These are phyloP conservation scores for Lathronympha strigana DNA, from an alignment of 2,888 invertebrate genomes.

Conservation along the genomic window DNA sequence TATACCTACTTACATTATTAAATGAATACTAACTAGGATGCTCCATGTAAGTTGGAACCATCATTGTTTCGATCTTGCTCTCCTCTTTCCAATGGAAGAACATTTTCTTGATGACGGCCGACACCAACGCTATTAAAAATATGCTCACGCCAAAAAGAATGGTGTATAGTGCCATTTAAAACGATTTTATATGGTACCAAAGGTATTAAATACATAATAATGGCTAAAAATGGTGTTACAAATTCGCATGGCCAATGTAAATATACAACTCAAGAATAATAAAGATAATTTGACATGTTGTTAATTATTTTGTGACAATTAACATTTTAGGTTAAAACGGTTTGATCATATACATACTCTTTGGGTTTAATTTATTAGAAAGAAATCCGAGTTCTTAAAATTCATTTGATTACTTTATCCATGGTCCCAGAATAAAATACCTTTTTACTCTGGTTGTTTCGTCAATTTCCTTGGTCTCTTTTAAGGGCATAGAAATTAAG, in stretches of 20 bases:
- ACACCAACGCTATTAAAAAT: slow-evolving; percentile 75
- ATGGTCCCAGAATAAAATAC: neutral
- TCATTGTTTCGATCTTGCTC: slow-evolving; percentile 68
- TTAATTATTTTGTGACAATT: neutral
- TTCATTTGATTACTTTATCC: neutral
- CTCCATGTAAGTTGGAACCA: slow-evolving; percentile 50
- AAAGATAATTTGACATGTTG: neutral
- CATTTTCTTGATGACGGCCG: slow-evolving; percentile 75
- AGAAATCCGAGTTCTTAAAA: too few species aligned
- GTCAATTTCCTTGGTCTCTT: neutral
- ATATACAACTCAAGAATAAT: slow-evolving; percentile 2
- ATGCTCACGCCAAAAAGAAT: slow-evolving; percentile 76
- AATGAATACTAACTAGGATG: slow-evolving; percentile 62
- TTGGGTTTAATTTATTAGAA: too few species aligned
- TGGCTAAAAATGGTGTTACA: too few species aligned
- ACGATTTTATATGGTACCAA: slow-evolving; percentile 8
- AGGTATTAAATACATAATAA: slow-evolving; percentile 39
- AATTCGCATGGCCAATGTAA: slow-evolving; percentile 30
- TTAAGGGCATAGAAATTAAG: neutral
- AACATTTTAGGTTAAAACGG: neutral
- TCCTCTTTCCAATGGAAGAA: slow-evolving; percentile 77
- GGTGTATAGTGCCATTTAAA: slow-evolving; percentile 73
- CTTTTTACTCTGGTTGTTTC: slow-evolving; percentile 17
- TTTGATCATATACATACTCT: neutral
- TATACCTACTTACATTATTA: too few species aligned